Percentiles rank a stretch among this genome's conserved stretches.
phyloP scores from a whole-genome alignment of 1,140 invertebrate genomes.

The Apis cerana region DNA sequence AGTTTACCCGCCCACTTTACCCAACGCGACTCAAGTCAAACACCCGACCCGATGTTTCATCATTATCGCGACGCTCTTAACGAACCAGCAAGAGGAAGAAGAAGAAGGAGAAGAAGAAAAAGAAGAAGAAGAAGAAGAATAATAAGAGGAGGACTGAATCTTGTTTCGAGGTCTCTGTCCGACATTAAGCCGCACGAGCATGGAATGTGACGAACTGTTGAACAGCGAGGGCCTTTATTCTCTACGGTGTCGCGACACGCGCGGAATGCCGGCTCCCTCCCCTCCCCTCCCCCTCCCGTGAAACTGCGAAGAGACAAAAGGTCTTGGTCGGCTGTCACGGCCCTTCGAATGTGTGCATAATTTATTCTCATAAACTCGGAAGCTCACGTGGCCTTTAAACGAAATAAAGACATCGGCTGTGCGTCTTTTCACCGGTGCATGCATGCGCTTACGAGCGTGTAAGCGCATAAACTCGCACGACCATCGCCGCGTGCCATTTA shows the following conservation, averaged over 20 bases:
- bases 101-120: too few relatives aligned
- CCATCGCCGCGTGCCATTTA: slow-evolving; percentile 44
- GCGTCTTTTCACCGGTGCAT: slow-evolving; percentile 8
- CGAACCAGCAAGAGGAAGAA: not conserved
- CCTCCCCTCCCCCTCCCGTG: not conserved
- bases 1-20: not conserved
- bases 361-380: slow-evolving; percentile 53
- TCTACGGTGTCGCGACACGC: slow-evolving; percentile 21
- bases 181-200: not conserved
- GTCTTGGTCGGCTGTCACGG: not conserved
- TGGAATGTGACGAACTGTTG: slow-evolving; percentile 25
- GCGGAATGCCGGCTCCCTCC: not conserved
- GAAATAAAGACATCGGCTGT: slow-evolving; percentile 43
- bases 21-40: not conserved
- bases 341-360: slow-evolving; percentile 43
- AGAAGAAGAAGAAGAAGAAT: too few relatives aligned
- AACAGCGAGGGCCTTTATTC: slow-evolving; percentile 25
- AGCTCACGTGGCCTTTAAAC: slow-evolving; percentile 39
- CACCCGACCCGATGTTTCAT: not conserved
- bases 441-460: slow-evolving; percentile 27
- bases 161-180: slow-evolving; percentile 3
- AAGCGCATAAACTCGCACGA: slow-evolving; percentile 38
- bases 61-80: slow-evolving; percentile 15
- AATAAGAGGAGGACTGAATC: not conserved
- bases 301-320: slow-evolving; percentile 20